phyloP scores from a whole-genome alignment of 2,113 vertebrate species.

The Porphyrio hochstetteri region DNA sequence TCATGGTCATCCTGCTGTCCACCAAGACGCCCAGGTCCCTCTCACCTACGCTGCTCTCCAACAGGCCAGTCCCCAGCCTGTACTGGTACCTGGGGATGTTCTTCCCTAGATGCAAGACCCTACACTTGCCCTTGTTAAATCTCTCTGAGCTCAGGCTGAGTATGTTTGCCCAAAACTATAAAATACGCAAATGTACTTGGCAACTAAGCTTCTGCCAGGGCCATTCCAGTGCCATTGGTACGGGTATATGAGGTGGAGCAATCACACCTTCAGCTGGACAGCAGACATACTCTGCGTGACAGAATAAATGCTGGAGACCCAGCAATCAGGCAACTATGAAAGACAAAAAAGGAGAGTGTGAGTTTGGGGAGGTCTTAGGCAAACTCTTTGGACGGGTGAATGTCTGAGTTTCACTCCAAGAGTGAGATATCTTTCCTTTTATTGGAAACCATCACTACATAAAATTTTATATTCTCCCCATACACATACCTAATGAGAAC shows the following conservation, averaged over 20 bases:
- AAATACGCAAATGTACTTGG: background rate
- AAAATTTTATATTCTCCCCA: conserved; percentile 27
- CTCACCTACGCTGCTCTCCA: too few species aligned
- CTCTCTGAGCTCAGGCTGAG: background rate
- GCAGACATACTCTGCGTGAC: background rate
- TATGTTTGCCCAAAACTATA: background rate
- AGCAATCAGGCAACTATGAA: background rate
- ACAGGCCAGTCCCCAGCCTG: too few species aligned
- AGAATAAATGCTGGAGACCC: background rate
- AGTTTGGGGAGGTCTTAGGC: conserved; percentile 25
- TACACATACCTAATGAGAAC: background rate
- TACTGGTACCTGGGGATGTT: too few species aligned
- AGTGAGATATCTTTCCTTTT: conserved; percentile 47
- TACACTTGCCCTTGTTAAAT: too few species aligned
- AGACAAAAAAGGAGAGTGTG: background rate
- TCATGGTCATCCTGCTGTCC: too few species aligned
- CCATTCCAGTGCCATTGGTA: background rate
- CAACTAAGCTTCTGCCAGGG: background rate
- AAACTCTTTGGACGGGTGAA: background rate
- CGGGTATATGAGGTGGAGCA: background rate
- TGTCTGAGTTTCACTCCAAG: conserved; percentile 20
- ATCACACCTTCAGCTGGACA: background rate
- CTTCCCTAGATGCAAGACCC: too few species aligned
- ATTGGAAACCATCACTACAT: conserved; percentile 47
- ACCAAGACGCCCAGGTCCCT: too few species aligned